Conservation (phyloP, 2,113 vertebrate genomes). For the Tautogolabrus adspersus region DNA sequence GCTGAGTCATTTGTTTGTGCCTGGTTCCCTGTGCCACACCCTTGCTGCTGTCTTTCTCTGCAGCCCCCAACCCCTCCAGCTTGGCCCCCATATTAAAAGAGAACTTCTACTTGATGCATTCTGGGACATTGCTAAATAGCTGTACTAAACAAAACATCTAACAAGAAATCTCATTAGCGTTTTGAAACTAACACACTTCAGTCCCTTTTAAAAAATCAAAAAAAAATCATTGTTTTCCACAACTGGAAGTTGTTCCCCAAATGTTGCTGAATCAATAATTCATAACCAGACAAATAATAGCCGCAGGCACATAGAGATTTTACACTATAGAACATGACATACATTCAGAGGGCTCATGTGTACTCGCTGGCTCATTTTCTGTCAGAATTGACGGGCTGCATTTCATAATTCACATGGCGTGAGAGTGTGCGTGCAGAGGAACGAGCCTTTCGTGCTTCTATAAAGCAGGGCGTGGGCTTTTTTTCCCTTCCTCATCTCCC, state of each 20-base stretch:
- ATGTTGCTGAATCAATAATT: conserved; percentile 43
- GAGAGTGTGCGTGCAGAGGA: conserved; percentile 6
- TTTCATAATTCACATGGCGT: conserved; percentile 29
- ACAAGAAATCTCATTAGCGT: conserved; percentile 23
- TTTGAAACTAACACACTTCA: conserved; percentile 8
- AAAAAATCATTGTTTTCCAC: conserved; percentile 8
- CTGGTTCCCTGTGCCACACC: conserved; percentile 14
- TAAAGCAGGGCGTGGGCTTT: conserved; percentile 33
- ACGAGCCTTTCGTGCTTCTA: conserved; percentile 26
- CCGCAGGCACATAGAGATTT: background rate
- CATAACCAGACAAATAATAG: conserved; percentile 30
- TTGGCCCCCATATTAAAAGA: conserved; percentile 1
- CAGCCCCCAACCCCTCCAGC: conserved; percentile 10
- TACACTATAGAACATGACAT: conserved; percentile 9
- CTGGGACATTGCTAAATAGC: conserved; percentile 36
- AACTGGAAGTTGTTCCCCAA: background rate
- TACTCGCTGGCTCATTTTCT: background rate
- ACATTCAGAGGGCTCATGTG: background rate
- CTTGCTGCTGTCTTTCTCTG: conserved; percentile 24
- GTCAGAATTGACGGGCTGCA: conserved; percentile 32
- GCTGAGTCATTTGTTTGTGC: conserved; percentile 38
- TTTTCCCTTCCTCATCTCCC: background rate
- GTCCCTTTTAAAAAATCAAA: background rate
- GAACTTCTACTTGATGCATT: conserved; percentile 20
- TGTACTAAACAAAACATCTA: conserved; percentile 24